Evolutionary conservation across 2,888 invertebrate species (phyloP).

Genomic region (Stenurella melanura): DNA sequence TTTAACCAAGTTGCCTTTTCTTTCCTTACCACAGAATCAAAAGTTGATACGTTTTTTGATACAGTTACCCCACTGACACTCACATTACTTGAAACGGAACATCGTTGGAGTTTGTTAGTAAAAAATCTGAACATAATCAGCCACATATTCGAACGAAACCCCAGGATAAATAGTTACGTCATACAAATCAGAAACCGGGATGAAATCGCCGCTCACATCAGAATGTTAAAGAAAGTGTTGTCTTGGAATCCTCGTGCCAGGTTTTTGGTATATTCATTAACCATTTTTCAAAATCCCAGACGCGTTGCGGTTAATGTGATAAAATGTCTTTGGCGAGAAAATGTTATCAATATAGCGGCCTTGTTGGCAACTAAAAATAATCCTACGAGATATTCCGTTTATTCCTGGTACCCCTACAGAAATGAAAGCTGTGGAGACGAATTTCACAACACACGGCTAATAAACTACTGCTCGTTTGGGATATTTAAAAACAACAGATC

Average conservation of each 20-base stretch:
- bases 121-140: conserved; percentile 21
- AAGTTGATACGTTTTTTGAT: background rate
- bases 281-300: background rate
- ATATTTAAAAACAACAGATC: background rate
- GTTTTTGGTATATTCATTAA: conserved; percentile 7
- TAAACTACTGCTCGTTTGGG: conserved; percentile 17
- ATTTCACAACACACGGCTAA: background rate
- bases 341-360: background rate
- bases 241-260: conserved; percentile 15
- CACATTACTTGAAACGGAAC: background rate
- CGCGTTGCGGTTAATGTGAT: conserved; percentile 4
- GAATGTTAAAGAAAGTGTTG: conserved; percentile 16
- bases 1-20: conserved; percentile 28
- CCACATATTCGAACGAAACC: background rate
- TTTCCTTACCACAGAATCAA: conserved; percentile 9
- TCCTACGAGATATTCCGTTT: background rate
- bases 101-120: conserved; percentile 19
- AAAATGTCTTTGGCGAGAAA: conserved; percentile 13
- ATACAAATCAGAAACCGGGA: conserved; percentile 36
- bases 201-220: conserved; percentile 35
- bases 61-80: conserved; percentile 27
- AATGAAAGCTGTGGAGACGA: background rate
- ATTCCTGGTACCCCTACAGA: conserved; percentile 15
- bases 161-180: conserved; percentile 27
- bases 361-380: background rate